Percentiles rank a stretch among this genome's conserved stretches.
Conservation (phyloP, 2,797 vertebrate genomes). For the Hoplostethus mediterraneus region DNA sequence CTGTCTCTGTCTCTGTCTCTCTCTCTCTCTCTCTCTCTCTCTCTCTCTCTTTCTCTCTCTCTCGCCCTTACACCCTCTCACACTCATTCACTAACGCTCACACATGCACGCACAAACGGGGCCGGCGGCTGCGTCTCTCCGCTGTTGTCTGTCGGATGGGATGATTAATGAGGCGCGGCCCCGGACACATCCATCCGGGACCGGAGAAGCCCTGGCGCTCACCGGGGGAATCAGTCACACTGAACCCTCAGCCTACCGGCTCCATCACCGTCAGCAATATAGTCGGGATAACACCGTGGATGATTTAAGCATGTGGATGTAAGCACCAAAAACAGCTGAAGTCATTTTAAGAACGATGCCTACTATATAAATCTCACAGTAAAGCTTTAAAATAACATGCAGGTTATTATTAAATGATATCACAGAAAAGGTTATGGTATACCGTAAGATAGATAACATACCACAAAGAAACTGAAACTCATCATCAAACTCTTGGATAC, state of each 20-base stretch:
- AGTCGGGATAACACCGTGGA: constrained; percentile 22
- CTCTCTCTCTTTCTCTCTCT: not conserved
- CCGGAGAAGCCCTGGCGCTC: constrained; percentile 62
- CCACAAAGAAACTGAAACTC: too few species aligned
- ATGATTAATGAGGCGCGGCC: constrained; percentile 77
- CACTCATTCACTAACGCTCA: not conserved
- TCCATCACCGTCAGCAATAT: constrained; percentile 55
- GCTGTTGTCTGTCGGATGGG: constrained; percentile 58
- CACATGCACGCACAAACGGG: constrained; percentile 11
- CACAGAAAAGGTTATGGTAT: not conserved
- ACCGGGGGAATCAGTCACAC: constrained; percentile 63
- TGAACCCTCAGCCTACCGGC: constrained; percentile 16
- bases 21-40: too few species aligned
- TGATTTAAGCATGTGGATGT: constrained; percentile 5
- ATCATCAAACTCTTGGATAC: not conserved
- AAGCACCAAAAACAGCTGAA: not conserved
- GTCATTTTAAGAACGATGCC: too few species aligned
- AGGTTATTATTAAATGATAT: not conserved
- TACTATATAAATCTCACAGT: not conserved
- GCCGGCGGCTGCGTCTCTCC: constrained; percentile 24
- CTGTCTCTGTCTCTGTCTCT: too few species aligned
- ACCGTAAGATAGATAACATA: not conserved
- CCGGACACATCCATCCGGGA: constrained; percentile 68
- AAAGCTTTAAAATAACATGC: not conserved
- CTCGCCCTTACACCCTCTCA: not conserved